These are phyloP conservation scores for Pterocles orientalis DNA, from an alignment of 2,113 vertebrate species.

Conservation along the genomic window DNA sequence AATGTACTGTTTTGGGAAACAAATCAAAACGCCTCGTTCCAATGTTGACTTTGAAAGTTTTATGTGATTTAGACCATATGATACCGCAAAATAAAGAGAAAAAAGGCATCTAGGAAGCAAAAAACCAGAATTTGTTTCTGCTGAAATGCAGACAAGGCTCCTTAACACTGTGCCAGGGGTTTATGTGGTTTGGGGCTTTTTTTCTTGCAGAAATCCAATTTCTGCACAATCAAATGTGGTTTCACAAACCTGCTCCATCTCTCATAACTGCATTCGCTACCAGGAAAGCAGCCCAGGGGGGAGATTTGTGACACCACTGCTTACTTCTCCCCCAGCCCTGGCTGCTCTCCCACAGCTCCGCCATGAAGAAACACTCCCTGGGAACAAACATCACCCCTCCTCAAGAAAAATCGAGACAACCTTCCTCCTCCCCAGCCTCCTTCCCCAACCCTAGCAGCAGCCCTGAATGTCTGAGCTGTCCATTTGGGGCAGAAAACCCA, in stretches of 20 bases:
- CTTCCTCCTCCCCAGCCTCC: neutral
- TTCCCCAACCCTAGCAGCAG: neutral
- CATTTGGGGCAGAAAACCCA: neutral
- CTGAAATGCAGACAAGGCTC: neutral
- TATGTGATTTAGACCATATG: slow-evolving; percentile 61
- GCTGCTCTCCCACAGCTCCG: neutral
- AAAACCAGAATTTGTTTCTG: neutral
- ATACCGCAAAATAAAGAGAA: slow-evolving; percentile 49
- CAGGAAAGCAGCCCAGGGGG: neutral
- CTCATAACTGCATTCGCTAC: neutral
- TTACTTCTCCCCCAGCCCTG: neutral
- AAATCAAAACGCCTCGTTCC: slow-evolving; percentile 51
- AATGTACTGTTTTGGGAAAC: slow-evolving; percentile 57
- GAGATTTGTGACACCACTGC: neutral
- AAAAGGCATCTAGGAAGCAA: neutral
- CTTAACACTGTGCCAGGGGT: neutral
- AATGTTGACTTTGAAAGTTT: slow-evolving; percentile 58
- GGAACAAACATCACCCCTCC: neutral
- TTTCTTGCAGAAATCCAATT: slow-evolving; percentile 23
- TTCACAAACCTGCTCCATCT: slow-evolving; percentile 3
- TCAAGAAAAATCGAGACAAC: neutral
- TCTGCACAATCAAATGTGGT: neutral
- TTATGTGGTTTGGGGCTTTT: neutral
- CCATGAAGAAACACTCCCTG: neutral
- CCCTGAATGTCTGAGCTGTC: neutral